Conservation (phyloP, 2,797 vertebrate genomes). For the Squalus acanthias region DNA sequence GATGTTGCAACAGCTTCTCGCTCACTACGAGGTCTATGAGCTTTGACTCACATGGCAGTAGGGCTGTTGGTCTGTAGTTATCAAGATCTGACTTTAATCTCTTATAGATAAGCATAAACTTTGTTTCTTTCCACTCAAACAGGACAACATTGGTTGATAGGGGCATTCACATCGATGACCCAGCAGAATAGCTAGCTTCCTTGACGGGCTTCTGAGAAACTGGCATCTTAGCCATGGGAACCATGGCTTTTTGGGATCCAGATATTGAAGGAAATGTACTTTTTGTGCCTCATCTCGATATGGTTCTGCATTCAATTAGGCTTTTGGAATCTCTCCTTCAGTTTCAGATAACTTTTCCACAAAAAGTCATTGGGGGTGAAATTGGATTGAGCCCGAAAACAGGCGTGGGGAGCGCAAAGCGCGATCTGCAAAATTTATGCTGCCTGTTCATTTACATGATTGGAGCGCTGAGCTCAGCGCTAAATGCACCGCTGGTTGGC, state of each 20-base stretch:
- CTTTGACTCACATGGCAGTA: background rate
- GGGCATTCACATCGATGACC: background rate
- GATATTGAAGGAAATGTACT: background rate
- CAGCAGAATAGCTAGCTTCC: background rate
- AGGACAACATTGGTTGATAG: background rate
- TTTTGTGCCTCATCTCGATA: background rate
- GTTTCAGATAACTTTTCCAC: background rate
- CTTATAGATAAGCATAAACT: background rate
- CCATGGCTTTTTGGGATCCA: background rate
- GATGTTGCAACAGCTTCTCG: conserved; percentile 1
- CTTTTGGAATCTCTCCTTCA: background rate
- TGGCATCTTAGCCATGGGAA: background rate
- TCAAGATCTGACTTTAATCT: conserved; percentile 6
- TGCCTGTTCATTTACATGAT: too few relatives aligned
- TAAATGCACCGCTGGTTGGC: too few relatives aligned
- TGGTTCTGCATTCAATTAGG: background rate
- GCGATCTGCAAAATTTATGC: too few relatives aligned
- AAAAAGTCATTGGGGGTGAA: background rate
- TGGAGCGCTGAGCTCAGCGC: too few relatives aligned
- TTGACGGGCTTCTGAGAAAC: background rate
- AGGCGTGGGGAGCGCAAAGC: too few relatives aligned
- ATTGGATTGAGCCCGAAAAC: too few relatives aligned
- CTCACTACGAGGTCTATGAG: background rate
- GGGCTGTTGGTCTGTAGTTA: conserved; percentile 15
- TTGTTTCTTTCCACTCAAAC: background rate